A percentile compares a stretch with the other conserved stretches of the same genome.
phyloP scores from a whole-genome alignment of 2,113 vertebrate species.

The Myrmecophaga tridactyla region DNA sequence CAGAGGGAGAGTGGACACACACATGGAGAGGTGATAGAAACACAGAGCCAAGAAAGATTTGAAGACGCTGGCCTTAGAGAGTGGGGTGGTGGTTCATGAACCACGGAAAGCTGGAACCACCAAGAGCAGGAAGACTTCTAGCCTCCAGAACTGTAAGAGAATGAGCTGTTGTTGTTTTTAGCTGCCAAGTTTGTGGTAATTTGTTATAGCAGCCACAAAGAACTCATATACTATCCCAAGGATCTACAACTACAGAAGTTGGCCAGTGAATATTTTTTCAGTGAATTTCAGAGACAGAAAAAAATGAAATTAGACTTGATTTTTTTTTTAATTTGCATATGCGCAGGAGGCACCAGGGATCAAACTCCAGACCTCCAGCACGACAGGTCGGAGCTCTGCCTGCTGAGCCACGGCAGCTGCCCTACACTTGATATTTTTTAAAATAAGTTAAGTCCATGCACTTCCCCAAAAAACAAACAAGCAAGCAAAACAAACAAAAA shows the following conservation, averaged over 20 bases:
- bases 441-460: too few relatives aligned
- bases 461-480: too few relatives aligned
- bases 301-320: not conserved
- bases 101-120: not conserved
- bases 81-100: not conserved
- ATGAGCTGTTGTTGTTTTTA: not conserved
- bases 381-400: too few relatives aligned
- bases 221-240: too few relatives aligned
- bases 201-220: too few relatives aligned
- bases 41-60: not conserved
- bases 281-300: not conserved
- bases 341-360: too few relatives aligned
- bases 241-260: fast-evolving
- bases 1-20: not conserved
- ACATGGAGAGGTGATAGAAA: not conserved
- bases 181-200: too few relatives aligned
- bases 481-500: too few relatives aligned
- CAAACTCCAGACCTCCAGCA: too few relatives aligned
- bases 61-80: not conserved
- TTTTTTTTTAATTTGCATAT: too few relatives aligned
- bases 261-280: not conserved
- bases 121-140: not conserved
- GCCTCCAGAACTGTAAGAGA: not conserved
- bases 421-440: too few relatives aligned
- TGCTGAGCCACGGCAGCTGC: too few relatives aligned